phyloP scores from a whole-genome alignment of 2,888 invertebrate species.

The Orchesella flavescens region DNA sequence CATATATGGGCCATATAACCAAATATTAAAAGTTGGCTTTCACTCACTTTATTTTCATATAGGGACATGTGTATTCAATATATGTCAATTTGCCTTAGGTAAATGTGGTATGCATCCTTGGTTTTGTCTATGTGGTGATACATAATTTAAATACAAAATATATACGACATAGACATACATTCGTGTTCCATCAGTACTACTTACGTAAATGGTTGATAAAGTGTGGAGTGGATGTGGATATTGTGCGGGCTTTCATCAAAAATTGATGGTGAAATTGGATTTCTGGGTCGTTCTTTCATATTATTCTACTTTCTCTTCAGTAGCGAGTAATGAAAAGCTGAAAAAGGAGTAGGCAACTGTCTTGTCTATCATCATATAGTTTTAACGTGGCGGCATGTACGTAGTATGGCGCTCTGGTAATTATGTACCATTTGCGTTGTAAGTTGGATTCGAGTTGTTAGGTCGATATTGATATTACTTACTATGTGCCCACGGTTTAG shows the following conservation, averaged over 20 bases:
- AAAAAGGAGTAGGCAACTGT: conserved; percentile 10
- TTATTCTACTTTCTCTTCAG: conserved; percentile 7
- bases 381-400: not conserved
- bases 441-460: too few species aligned
- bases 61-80: too few species aligned
- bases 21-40: too few species aligned
- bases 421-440: not conserved
- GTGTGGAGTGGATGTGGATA: not conserved
- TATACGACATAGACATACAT: too few species aligned
- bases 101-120: too few species aligned
- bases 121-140: too few species aligned
- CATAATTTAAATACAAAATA: too few species aligned
- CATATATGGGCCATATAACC: too few species aligned
- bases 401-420: conserved; percentile 19
- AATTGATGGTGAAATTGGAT: conserved; percentile 59
- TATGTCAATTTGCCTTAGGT: too few species aligned
- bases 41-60: too few species aligned
- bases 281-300: conserved; percentile 58
- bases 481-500: too few species aligned
- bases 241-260: conserved; percentile 47
- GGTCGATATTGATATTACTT: not conserved
- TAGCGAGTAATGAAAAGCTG: conserved; percentile 4
- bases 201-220: not conserved
- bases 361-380: not conserved
- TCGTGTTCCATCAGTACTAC: not conserved